Percentiles rank a stretch among this genome's conserved stretches.
Conservation (phyloP, 2,888 invertebrate genomes). For the Bombylius discolor region DNA sequence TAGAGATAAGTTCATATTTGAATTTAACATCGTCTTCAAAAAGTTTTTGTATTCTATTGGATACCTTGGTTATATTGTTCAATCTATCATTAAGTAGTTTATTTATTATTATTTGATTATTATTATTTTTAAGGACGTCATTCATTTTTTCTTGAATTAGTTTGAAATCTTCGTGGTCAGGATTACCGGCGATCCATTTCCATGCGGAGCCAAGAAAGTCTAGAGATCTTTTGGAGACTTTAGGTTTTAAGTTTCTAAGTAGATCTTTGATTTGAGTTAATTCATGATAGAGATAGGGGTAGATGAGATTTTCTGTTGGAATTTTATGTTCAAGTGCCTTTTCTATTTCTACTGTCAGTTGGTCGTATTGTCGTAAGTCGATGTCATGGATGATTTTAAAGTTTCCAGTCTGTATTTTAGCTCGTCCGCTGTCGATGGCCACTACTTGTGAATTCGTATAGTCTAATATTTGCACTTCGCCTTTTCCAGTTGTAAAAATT, state of each 20-base stretch:
- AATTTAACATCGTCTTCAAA: not conserved
- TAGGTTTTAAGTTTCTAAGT: not conserved
- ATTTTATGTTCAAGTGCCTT: not conserved
- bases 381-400: not conserved
- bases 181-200: constrained; percentile 5
- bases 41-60: not conserved
- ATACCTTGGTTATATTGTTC: constrained; percentile 3
- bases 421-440: not conserved
- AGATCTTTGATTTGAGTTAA: not conserved
- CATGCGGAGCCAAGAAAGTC: constrained; percentile 1
- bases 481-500: not conserved
- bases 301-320: not conserved
- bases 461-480: not conserved
- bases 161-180: not conserved
- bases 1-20: not conserved
- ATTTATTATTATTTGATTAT: constrained; percentile 5
- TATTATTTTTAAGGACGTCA: constrained; percentile 1
- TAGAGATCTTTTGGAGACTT: not conserved
- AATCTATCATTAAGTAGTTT: constrained; percentile 3
- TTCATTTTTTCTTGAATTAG: constrained; percentile 3
- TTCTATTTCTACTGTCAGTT: not conserved
- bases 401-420: constrained; percentile 1
- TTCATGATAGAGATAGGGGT: not conserved
- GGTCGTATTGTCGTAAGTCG: not conserved
- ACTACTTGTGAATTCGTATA: constrained; percentile 1